Evolutionary conservation across 1,140 invertebrate genomes (phyloP), one percentile per base, ranked within the genome.

Genomic region (Coelopa frigida): DNA sequence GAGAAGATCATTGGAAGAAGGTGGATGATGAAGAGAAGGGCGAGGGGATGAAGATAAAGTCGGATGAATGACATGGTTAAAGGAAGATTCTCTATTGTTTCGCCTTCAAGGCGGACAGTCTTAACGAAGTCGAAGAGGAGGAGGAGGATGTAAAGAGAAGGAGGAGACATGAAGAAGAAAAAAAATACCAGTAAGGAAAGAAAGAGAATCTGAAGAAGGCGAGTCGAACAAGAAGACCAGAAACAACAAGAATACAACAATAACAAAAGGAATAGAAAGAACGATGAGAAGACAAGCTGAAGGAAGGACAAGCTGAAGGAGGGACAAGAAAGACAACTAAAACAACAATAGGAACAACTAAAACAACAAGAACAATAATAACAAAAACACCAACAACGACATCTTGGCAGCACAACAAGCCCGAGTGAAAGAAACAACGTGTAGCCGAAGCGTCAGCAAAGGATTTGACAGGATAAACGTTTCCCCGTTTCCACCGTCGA

Each of bases 391-490:
- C 23, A 29, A 42, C 40, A 29, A 29, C n/a, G 3, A 41, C 18
- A 38, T 21, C n/a, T 12, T 21, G 12, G 36, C n/a, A 41, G 11
- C 18, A 29, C 26, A 42, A 24, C 22, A 26, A 23, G 17, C 38
- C 8, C n/a, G n/a, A n/a, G n/a, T n/a, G 20, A 21, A 38, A 38
- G 14, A 38, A 38, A 21, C 4, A 37, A 21, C 18, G 35, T 38
- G 36, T 22, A 38, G 24, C 24, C n/a, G 22, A 43, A 43, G 33
- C 33, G 41, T 43, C 41, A 43, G 43, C 43, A 44, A 44, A 36
- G 31, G 43, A 44, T 44, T 44, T 44, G 43, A 44, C 43, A 44
- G 32, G 43, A 35, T 44, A 36, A 44, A 29, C 43, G 29, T 36
- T 42, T 42, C 29, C 10, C n/a, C n/a, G n/a, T n/a, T n/a, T n/a